A percentile compares a stretch with the other conserved stretches of the same genome.
phyloP scores from a whole-genome alignment of 2,113 vertebrate species.

The Thomomys bottae region DNA sequence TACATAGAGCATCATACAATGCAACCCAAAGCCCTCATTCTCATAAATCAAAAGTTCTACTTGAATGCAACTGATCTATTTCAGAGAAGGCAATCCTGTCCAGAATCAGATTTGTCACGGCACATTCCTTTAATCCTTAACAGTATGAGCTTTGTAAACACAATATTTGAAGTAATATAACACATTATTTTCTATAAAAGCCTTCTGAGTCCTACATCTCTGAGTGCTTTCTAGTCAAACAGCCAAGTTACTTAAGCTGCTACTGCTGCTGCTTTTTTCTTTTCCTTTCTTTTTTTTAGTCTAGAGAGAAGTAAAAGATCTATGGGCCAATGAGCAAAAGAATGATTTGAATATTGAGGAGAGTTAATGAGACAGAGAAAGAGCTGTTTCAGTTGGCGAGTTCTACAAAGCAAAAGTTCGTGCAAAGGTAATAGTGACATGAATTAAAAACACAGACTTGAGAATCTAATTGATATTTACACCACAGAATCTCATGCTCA shows the following conservation, averaged over 20 bases:
- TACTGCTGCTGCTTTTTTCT: background rate
- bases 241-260: constrained; percentile 68
- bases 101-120: constrained; percentile 74
- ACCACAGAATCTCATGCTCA: background rate
- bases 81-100: constrained; percentile 59
- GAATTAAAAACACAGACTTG: background rate
- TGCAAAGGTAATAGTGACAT: background rate
- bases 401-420: constrained; percentile 13
- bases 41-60: constrained; percentile 71
- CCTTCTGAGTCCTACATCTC: constrained; percentile 50
- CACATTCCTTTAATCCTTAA: constrained; percentile 73
- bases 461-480: background rate
- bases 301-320: constrained; percentile 7
- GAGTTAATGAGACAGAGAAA: constrained; percentile 64
- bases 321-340: constrained; percentile 54
- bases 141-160: constrained; percentile 73
- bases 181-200: constrained; percentile 72
- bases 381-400: constrained; percentile 45
- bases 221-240: constrained; percentile 67
- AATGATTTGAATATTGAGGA: constrained; percentile 61
- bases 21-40: constrained; percentile 57
- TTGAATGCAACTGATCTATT: constrained; percentile 70
- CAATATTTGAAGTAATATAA: constrained; percentile 75
- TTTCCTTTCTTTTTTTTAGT: background rate
- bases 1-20: background rate